Base-by-base conservation (phyloP, 2,113 vertebrate species). In the Rhinolophus ferrumequinum region DNA sequence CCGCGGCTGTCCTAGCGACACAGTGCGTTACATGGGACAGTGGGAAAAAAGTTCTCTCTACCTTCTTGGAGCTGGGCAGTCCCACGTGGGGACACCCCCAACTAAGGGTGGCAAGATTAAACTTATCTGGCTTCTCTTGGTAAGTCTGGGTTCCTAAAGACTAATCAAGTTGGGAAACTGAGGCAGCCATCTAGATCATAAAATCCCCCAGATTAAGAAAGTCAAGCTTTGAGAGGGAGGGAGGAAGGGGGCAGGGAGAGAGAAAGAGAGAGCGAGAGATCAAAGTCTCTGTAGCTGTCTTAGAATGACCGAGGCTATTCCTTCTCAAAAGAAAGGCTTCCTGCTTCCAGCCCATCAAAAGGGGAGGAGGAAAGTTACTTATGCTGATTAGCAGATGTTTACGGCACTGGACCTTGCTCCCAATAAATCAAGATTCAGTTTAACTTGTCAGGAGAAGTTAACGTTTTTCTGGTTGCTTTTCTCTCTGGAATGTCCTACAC, bases 351-450 rank as follows among this genome's bases (percentile, higher is more conserved):
- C 52, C 80, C 97, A 64, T 89, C 90, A 50, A 6, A 95, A 79
- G 79, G 35, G 86, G 54, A 97, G 76, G 76, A 95, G 93, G 96
- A 92, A 92, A 95, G 83, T 28, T 38, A 21, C 4, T 6, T 67
- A 14, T 3, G 3, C 3, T 58, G 66, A 9, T 69, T 66, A 11
- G 64, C 54, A 70, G 24, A 33, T 1, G 58, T 97, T 97, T 97
- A 96, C 47, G 75, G 24, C 44, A 52, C 30, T 83, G 86, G 89
- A 97, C 80, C 60, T 92, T 94, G 95, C 58, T 96, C 91, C 81
- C 90, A 94, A 76, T 79, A 95, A 98, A 95, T 56, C 89, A 76
- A 89, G 92, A 94, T 72, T 12, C 58, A 77, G 73, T 76, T 94
- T 83, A 97, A 95, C 11, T 90, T 87, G 92, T 64, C 44, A 77